Base-by-base conservation (phyloP, 2,113 vertebrate species). In the Bothrops jararaca region DNA sequence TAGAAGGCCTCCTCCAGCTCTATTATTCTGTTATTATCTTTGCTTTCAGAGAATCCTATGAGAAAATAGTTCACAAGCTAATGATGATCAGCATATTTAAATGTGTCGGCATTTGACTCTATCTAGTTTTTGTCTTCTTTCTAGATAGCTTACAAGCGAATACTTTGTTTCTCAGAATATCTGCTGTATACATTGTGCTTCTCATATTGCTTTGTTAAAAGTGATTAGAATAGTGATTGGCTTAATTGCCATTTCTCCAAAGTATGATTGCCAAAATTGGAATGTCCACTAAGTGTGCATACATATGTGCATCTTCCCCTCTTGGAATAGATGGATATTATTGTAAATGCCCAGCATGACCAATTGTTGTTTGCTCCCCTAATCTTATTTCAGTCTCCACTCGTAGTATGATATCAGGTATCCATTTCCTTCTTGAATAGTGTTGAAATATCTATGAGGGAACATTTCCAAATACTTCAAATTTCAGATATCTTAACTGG, bases 391-490 rank as follows among this genome's bases (percentile, higher is more conserved):
- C 22, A 18, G 4, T 58, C 23, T 42, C 89, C 56, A 42, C 57
- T 89, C 50, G 39, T 42, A 80, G 86, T 91, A 29, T 42, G 69
- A 39, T 48, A 60, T 90, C 29, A 52, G 60, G 58, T 91, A 20
- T 3, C 3, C 52, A 29, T 58, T 89, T 85, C 50, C 29, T 86
- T 93, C 60, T 90, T 90, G 42, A 89, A 80, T 85, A 89, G 64
- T 91, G 86, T 48, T 39, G 42, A 91, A 91, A 64, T 85, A 60
- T 91, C 86, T 89, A 53, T 80, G 18, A 89, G 64, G 60, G 64
- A 93, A 88, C 22, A 50, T 88, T 80, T 93, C 86, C 53, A 93
- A 23, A 88, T 91, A 86, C 52, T 80, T 91, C 11, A 45, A 54
- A 60, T 88, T 93, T 86, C 85, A 88, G 26, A 13, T 29, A 7